Conservation (phyloP, 2,113 vertebrate genomes). For the Hydrochoerus hydrochaeris region DNA sequence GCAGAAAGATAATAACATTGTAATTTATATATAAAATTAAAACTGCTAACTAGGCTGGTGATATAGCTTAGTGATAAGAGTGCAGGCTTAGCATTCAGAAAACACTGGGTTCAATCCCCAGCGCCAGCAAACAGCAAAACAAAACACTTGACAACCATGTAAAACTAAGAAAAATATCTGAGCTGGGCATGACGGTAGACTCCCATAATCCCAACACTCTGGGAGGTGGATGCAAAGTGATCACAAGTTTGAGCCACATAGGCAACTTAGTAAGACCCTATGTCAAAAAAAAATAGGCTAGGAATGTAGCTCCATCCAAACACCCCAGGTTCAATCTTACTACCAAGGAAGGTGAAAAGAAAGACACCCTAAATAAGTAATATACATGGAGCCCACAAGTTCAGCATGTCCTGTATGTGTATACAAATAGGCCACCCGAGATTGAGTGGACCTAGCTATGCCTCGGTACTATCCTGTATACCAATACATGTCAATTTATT, state of each 20-base stretch:
- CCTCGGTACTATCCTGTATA: not conserved
- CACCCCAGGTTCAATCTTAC: not conserved
- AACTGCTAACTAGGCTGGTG: not conserved
- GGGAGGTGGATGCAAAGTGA: not conserved
- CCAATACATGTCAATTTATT: not conserved
- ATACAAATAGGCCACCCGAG: not conserved
- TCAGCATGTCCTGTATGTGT: not conserved
- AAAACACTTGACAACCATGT: not conserved
- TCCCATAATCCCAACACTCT: not conserved
- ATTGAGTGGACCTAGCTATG: not conserved
- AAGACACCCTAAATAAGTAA: not conserved
- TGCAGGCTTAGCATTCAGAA: not conserved
- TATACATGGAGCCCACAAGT: not conserved
- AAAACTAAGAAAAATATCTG: constrained; percentile 19
- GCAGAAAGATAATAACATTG: not conserved
- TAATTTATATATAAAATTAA: constrained; percentile 41
- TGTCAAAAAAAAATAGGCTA: not conserved
- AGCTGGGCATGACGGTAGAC: not conserved
- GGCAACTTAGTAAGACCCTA: not conserved
- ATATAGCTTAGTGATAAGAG: not conserved
- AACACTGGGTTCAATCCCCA: not conserved
- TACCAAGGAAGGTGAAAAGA: not conserved
- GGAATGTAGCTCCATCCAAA: not conserved
- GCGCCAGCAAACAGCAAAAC: not conserved
- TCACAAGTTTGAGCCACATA: not conserved